Conservation (phyloP, 2,113 vertebrate genomes). For the Prinia subflava region DNA sequence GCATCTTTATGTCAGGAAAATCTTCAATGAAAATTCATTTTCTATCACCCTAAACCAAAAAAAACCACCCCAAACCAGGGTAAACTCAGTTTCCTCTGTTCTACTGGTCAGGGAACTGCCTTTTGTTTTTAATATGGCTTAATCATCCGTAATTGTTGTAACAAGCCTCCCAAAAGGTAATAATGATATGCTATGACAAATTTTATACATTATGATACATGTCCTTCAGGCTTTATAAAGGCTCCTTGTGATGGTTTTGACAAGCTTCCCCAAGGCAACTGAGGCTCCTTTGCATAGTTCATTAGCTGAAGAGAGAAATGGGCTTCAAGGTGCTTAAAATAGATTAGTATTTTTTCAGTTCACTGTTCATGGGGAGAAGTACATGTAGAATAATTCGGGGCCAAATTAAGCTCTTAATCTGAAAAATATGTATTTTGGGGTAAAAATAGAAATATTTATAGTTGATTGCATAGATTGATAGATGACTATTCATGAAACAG, state of each 20-base stretch:
- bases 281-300: conserved; percentile 39
- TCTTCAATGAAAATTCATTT: neutral
- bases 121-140: neutral
- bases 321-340: conserved; percentile 28
- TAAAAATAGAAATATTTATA: neutral
- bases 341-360: neutral
- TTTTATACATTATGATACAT: conserved; percentile 40
- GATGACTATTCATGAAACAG: neutral
- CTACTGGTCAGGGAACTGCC: neutral
- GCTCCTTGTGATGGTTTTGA: conserved; percentile 31
- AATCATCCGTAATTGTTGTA: conserved; percentile 11
- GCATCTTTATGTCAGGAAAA: neutral
- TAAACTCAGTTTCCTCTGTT: neutral
- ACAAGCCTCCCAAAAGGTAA: conserved; percentile 32
- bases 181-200: conserved; percentile 35
- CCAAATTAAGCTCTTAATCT: neutral
- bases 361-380: neutral
- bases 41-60: neutral
- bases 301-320: conserved; percentile 34
- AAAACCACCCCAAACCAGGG: accelerated
- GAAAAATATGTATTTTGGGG: neutral
- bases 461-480: neutral
- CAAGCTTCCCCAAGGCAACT: conserved; percentile 38
- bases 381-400: neutral
- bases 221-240: conserved; percentile 41